These are phyloP conservation scores for Drosophila antonietae DNA, from an alignment of 2,888 invertebrate genomes.

Conservation along the genomic window DNA sequence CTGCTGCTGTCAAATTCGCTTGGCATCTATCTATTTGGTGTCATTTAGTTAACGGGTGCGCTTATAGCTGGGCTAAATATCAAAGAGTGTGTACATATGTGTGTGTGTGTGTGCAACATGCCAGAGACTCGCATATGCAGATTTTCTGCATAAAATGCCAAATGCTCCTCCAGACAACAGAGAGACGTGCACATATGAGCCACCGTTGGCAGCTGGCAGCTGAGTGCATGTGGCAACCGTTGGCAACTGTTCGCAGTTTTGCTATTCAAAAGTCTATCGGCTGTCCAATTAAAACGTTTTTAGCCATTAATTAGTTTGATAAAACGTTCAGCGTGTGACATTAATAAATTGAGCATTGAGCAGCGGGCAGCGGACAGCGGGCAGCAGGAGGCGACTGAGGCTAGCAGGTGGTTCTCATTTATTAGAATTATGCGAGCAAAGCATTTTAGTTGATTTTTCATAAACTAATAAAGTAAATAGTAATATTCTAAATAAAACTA, in stretches of 20 bases:
- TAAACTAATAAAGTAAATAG: neutral
- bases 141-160: conserved; percentile 53
- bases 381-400: neutral
- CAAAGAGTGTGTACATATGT: conserved; percentile 23
- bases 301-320: conserved; percentile 73
- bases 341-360: conserved; percentile 20
- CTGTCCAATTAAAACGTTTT: conserved; percentile 77
- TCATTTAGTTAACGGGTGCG: conserved; percentile 53
- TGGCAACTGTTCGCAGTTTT: conserved; percentile 44
- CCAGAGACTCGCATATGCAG: conserved; percentile 59
- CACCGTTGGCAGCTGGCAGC: conserved; percentile 11
- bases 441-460: neutral
- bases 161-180: conserved; percentile 39
- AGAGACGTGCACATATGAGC: conserved; percentile 48
- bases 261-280: conserved; percentile 75
- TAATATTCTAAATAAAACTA: neutral
- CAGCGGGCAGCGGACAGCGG: neutral
- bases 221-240: conserved; percentile 10
- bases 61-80: conserved; percentile 55
- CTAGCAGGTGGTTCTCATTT: conserved; percentile 5
- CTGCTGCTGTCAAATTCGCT: conserved; percentile 73
- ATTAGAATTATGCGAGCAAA: neutral
- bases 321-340: conserved; percentile 55
- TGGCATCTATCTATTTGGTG: conserved; percentile 73
- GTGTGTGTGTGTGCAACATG: conserved; percentile 19